Evolutionary conservation across 1,140 invertebrate genomes (phyloP), one percentile per base, ranked within the genome.

Genomic region (Panagrolaimus sp.): DNA sequence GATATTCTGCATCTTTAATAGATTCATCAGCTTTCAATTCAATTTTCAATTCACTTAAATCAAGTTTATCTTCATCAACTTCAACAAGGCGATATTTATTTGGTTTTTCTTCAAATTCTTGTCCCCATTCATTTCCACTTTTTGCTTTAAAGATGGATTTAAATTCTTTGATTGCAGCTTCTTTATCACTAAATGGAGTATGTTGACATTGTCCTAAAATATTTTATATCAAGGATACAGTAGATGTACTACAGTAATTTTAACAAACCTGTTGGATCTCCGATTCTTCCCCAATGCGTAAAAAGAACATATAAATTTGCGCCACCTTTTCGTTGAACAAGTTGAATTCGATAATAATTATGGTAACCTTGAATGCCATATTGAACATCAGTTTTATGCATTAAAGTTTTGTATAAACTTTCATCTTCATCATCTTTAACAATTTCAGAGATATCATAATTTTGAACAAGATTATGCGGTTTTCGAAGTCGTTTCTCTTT

Each of bases 81-180:
- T 47, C 45, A 24, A 65, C 63, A 46, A 65, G 43, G 17, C 63
- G 63, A 21, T 65, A 65, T 47, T 65, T 65, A 32, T 65, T 43
- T 32, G 21, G 17, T 32, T 65, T 65, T 47, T 65, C 63, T 21
- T 10, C 26, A 32, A 65, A 65, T 17, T 43, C 63, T 24, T 65
- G 17, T 12, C 21, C 52, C 8, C 28, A 65, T 21, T 65, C 45
- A 17, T 65, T 65, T 17, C 63, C 63, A 1, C 17, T 65, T 15
- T 65, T 65, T 21, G 21, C 17, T 24, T 32, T 21, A 47, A 38
- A 65, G 4, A 65, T 32, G 4, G 63, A 65, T 9, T 65, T 65
- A 21, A 65, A 65, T 21, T 65, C 63, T 32, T 65, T 65, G 4
- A 44, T 21, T 1, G 63, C 63, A n/a, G 43, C 63, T 14, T 28